Percentiles rank a stretch among this genome's conserved stretches.
Conservation (phyloP, 2,888 invertebrate species). For the Tenthredo distinguenda region DNA sequence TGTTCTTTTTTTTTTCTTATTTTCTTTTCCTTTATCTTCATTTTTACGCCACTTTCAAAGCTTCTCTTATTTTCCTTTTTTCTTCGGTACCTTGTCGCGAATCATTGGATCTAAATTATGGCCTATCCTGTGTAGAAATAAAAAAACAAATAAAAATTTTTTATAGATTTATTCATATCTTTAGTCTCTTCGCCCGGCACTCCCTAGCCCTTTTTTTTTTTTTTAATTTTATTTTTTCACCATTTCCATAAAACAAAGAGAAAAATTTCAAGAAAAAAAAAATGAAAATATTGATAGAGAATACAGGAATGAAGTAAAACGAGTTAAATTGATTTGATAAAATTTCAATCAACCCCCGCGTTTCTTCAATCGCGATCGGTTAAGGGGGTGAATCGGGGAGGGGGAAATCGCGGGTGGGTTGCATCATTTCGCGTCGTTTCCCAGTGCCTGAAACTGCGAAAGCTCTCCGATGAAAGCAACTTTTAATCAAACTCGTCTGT, state of each 20-base stretch:
- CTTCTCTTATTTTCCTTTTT: too few relatives aligned
- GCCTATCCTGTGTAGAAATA: too few relatives aligned
- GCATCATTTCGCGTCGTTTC: conserved; percentile 29
- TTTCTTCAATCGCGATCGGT: conserved; percentile 9
- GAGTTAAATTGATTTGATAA: conserved; percentile 8
- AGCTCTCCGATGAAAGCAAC: conserved; percentile 42
- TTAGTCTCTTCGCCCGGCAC: too few relatives aligned
- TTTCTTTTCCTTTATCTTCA: neutral
- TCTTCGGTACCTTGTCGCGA: too few relatives aligned
- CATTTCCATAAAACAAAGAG: neutral
- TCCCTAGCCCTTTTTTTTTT: neutral
- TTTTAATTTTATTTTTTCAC: neutral
- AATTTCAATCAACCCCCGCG: conserved; percentile 29
- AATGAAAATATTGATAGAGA: neutral
- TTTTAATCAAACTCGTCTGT: conserved; percentile 47
- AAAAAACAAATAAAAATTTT: too few relatives aligned
- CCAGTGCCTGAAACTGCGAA: neutral
- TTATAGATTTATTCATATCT: too few relatives aligned
- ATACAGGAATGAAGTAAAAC: neutral
- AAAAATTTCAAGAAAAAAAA: neutral
- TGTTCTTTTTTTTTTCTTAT: neutral
- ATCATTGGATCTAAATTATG: too few relatives aligned
- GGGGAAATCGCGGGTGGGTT: neutral
- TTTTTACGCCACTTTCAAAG: neutral
- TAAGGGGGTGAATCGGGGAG: neutral